Conservation (phyloP, 2,797 vertebrate genomes). For the Spinus pinus region DNA sequence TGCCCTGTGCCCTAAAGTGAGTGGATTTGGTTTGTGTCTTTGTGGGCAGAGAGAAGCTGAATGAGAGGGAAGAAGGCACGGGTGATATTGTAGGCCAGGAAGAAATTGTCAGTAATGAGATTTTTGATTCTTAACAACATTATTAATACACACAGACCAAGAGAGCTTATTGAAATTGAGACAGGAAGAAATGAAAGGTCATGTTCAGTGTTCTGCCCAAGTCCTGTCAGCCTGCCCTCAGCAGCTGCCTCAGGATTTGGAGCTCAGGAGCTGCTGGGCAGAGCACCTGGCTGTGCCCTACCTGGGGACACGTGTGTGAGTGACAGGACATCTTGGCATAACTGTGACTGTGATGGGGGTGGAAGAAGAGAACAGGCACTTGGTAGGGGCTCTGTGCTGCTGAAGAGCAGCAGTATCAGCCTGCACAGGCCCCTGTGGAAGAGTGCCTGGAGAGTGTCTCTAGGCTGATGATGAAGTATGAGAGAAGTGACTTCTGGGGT, state of each 20-base stretch:
- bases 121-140: neutral
- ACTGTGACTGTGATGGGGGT: neutral
- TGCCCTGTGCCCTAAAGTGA: neutral
- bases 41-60: neutral
- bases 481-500: neutral
- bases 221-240: neutral
- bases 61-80: neutral
- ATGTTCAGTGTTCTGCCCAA: neutral
- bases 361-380: neutral
- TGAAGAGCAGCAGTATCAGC: neutral
- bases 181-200: neutral
- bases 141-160: neutral
- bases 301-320: neutral
- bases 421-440: neutral
- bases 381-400: neutral
- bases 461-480: neutral
- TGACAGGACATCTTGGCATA: neutral
- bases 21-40: neutral
- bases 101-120: neutral
- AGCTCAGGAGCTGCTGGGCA: neutral
- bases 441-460: neutral
- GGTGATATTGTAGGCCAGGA: accelerated
- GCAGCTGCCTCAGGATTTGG: neutral
- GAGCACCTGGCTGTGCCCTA: neutral
- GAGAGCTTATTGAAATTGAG: neutral